Evolutionary conservation across 2,888 invertebrate genomes (phyloP).

Genomic region (Cantharis rustica): DNA sequence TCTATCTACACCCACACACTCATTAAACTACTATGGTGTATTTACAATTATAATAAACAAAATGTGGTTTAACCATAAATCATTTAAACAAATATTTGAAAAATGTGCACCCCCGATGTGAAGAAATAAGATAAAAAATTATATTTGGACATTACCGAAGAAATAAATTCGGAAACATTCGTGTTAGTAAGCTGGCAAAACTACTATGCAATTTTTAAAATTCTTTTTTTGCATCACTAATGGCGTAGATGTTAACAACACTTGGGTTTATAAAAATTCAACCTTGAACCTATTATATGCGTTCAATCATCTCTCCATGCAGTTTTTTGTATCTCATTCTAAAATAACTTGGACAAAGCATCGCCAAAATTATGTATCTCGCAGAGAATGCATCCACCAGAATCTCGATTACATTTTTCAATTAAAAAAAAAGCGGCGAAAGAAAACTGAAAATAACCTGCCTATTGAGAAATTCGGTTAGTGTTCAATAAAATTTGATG

Average conservation of each 20-base stretch:
- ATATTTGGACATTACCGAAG: neutral
- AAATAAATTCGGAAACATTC: neutral
- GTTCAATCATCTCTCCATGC: slow-evolving; percentile 27
- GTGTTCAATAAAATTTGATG: neutral
- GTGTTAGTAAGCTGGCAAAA: neutral
- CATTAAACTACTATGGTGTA: neutral
- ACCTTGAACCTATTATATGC: slow-evolving; percentile 27
- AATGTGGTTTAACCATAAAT: neutral
- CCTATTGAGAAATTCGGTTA: neutral
- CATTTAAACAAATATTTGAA: neutral
- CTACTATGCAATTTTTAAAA: neutral
- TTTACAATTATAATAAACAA: neutral
- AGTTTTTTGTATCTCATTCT: slow-evolving; percentile 22
- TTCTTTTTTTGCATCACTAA: neutral
- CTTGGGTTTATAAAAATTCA: slow-evolving; percentile 10
- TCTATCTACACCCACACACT: neutral
- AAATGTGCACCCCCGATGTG: neutral
- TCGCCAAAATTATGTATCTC: neutral
- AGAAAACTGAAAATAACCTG: neutral
- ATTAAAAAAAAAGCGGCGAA: neutral
- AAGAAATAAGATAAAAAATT: neutral
- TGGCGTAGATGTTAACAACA: neutral
- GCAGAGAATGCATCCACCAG: neutral
- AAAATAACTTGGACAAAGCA: slow-evolving; percentile 16
- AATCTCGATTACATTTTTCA: neutral